Evolutionary conservation across 2,888 invertebrate genomes (phyloP), one percentile per base, ranked within the genome.

Genomic region (Lasioglossum marginatum): DNA sequence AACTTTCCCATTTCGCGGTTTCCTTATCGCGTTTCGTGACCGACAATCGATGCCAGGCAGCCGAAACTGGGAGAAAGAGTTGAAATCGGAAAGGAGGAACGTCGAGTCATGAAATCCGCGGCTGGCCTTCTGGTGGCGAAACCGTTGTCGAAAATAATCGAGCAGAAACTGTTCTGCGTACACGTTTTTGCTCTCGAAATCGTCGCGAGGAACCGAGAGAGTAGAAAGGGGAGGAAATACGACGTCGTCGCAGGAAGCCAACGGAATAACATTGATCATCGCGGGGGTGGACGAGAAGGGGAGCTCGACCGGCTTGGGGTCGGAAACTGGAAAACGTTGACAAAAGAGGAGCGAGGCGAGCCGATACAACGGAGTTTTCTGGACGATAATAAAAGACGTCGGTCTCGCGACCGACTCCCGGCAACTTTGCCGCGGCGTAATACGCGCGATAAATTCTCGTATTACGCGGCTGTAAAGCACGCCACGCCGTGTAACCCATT

Each of bases 381-480:
- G 70, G 43, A 43, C 80, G 75, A 75, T 86, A 84, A 77, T 80
- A 76, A 81, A 86, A 81, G 75, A 72, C 74, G 74, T 45, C 34
- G 57, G 70, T 52, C 43, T 6, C 63, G 60, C 75, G 81, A 52
- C 75, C n/a, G 45, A 34, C 76, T 52, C 60, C 23, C n/a, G 60
- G 40, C 45, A 40, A 76, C 45, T 45, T 45, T 37, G 31, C 57
- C 72, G 23, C n/a, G 66, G 43, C 76, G 81, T 73, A 75, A 79
- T 75, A 48, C 77, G 75, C 82, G 79, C 87, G 82, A 87, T 87
- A 87, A 86, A 87, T 87, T 86, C 83, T 87, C 90, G 88, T 80
- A 83, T 90, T 88, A 90, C 87, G 88, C 75, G 79, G 71, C 79
- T 78, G 84, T 85, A 70, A 85, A 85, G 79, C 80, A 79, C 74